Percentiles rank a stretch among this genome's conserved stretches.
These are phyloP conservation scores for Oxyura jamaicensis DNA, from an alignment of 2,113 vertebrate genomes.

Conservation along the genomic window DNA sequence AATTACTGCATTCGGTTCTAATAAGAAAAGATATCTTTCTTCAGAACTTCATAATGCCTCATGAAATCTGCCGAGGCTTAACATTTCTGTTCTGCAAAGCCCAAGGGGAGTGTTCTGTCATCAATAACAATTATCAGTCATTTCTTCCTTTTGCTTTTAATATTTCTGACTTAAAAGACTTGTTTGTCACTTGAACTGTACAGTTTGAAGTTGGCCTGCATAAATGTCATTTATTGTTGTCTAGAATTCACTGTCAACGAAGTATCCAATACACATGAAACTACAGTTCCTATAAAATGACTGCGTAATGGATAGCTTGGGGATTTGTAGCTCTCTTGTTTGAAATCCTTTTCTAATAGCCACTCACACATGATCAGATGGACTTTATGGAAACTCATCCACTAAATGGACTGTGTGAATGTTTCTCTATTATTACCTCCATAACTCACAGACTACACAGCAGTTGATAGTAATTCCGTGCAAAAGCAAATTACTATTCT, in stretches of 20 bases:
- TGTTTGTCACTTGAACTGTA: slow-evolving; percentile 14
- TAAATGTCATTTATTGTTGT: slow-evolving; percentile 49
- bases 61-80: slow-evolving; percentile 48
- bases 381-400: slow-evolving; percentile 72
- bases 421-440: slow-evolving; percentile 60
- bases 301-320: slow-evolving; percentile 37
- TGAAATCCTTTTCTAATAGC: slow-evolving; percentile 66
- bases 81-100: slow-evolving; percentile 28
- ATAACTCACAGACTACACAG: slow-evolving; percentile 45
- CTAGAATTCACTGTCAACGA: slow-evolving; percentile 48
- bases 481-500: slow-evolving; percentile 62
- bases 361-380: slow-evolving; percentile 71
- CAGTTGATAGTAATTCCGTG: slow-evolving; percentile 48
- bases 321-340: slow-evolving; percentile 61
- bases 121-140: background rate
- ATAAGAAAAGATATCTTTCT: slow-evolving; percentile 44
- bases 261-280: slow-evolving; percentile 46
- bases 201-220: slow-evolving; percentile 7
- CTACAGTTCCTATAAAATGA: slow-evolving; percentile 52
- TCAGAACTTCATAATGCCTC: slow-evolving; percentile 46
- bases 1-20: slow-evolving; percentile 43
- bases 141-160: slow-evolving; percentile 39
- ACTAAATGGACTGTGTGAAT: slow-evolving; percentile 70
- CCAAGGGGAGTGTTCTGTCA: slow-evolving; percentile 34
- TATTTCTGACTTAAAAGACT: slow-evolving; percentile 40